These are phyloP conservation scores for Premnoplex brunnescens DNA, from an alignment of 2,797 vertebrate genomes.

Conservation along the genomic window DNA sequence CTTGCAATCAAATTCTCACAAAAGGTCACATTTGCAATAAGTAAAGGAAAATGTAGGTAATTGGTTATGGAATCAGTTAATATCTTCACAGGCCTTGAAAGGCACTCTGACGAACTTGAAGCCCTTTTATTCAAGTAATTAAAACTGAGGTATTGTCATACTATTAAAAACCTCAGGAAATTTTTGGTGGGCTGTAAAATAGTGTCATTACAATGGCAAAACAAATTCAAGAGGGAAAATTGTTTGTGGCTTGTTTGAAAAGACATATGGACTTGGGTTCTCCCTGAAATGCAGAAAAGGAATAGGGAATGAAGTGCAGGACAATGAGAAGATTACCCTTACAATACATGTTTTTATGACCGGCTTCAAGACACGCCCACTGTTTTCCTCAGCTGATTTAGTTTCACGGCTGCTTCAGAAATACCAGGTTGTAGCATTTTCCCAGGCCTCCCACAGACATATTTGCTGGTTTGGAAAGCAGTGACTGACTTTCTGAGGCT, in stretches of 20 bases:
- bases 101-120: constrained; percentile 86
- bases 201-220: not conserved
- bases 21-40: constrained; percentile 99
- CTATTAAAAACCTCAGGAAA: constrained; percentile 44
- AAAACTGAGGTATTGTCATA: constrained; percentile 64
- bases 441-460: not conserved
- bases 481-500: not conserved
- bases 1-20: constrained; percentile 88
- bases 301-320: not conserved
- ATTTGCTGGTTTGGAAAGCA: not conserved
- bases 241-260: not conserved
- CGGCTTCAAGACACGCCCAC: not conserved
- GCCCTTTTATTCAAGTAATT: constrained; percentile 85
- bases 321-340: not conserved
- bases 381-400: not conserved
- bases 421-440: not conserved
- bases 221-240: not conserved
- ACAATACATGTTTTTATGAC: not conserved
- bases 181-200: not conserved
- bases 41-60: constrained; percentile 88
- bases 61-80: constrained; percentile 89
- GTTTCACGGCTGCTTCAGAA: accelerated
- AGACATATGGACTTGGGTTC: accelerated
- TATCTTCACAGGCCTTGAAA: constrained; percentile 79
- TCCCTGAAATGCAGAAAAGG: not conserved